A percentile compares a stretch with the other conserved stretches of the same genome.
These are phyloP conservation scores for Drosophila trapezifrons DNA, from an alignment of 1,140 invertebrate species.

Conservation along the genomic window DNA sequence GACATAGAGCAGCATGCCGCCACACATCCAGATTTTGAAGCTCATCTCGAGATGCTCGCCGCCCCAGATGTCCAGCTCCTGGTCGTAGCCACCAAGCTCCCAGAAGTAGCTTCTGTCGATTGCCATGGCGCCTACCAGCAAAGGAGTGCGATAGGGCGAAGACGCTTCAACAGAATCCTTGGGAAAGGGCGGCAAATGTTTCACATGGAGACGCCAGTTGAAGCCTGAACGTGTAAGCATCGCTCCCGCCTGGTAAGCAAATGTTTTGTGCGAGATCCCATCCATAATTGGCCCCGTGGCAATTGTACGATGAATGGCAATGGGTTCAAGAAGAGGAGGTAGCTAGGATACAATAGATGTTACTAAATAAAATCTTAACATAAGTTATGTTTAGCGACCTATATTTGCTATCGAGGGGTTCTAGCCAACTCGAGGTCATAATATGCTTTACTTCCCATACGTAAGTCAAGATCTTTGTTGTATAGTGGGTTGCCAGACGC, in stretches of 20 bases:
- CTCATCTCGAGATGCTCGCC: conserved; percentile 98
- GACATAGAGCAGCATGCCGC: conserved; percentile 94
- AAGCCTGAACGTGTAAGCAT: conserved; percentile 92
- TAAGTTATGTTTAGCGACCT: too few relatives aligned
- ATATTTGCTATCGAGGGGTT: too few relatives aligned
- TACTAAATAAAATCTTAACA: not conserved
- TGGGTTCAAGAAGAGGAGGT: conserved; percentile 90
- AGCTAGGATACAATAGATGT: conserved; percentile 74
- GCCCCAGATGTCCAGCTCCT: conserved; percentile 96
- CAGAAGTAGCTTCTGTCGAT: conserved; percentile 96
- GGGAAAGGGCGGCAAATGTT: conserved; percentile 89
- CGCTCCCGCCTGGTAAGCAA: conserved; percentile 89
- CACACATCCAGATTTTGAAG: conserved; percentile 96
- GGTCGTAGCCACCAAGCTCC: conserved; percentile 97
- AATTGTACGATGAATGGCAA: conserved; percentile 89
- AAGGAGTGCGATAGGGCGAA: conserved; percentile 92
- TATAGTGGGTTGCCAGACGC: too few relatives aligned
- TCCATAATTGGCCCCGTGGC: conserved; percentile 95
- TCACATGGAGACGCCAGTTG: conserved; percentile 94
- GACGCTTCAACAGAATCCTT: conserved; percentile 88
- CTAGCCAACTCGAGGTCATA: too few relatives aligned
- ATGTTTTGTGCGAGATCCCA: conserved; percentile 90
- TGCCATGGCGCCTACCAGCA: conserved; percentile 97
- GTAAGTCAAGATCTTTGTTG: too few relatives aligned
- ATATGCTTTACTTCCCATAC: too few relatives aligned